A percentile compares a stretch with the other conserved stretches of the same genome.
Conservation (phyloP, 2,888 invertebrate genomes). For the Apotomis betuletana region DNA sequence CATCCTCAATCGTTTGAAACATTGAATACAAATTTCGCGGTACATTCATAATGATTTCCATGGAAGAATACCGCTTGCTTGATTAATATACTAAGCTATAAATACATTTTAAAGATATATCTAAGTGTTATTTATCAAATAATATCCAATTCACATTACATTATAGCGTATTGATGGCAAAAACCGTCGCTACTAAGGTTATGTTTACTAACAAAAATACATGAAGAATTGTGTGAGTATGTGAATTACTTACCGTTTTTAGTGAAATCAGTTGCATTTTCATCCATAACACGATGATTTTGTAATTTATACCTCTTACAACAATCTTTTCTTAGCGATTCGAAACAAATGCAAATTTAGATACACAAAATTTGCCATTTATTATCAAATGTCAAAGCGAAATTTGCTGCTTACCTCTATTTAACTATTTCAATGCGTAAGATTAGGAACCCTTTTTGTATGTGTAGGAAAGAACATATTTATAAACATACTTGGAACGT, state of each 20-base stretch:
- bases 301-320: neutral
- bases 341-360: neutral
- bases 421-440: neutral
- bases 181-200: constrained; percentile 20
- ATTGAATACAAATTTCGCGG: constrained; percentile 20
- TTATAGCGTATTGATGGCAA: neutral
- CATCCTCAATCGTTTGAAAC: constrained; percentile 11
- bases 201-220: constrained; percentile 23
- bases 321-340: neutral
- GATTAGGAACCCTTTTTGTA: neutral
- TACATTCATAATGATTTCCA: neutral
- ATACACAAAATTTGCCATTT: neutral
- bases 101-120: neutral
- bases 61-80: neutral
- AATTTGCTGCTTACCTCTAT: neutral
- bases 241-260: constrained; percentile 41
- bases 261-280: constrained; percentile 43
- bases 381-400: neutral
- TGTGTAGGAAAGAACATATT: too few species aligned
- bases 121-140: neutral
- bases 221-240: neutral
- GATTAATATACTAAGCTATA: neutral
- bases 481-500: neutral
- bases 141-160: neutral
- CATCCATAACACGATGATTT: constrained; percentile 21